phyloP scores from a whole-genome alignment of 2,113 vertebrate genomes.

The Hemiscyllium ocellatum region DNA sequence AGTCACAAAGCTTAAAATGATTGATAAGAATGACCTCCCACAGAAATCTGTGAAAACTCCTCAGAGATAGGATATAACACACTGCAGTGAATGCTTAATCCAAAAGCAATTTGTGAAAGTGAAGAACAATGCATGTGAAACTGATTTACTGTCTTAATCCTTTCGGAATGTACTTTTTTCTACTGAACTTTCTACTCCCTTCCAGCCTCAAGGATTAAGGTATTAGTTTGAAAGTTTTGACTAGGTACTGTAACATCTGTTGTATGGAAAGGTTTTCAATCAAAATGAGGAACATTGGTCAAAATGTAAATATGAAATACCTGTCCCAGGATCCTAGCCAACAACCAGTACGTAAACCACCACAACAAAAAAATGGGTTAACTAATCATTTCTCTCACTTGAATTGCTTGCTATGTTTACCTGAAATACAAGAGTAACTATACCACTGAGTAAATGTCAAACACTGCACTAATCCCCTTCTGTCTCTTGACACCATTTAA shows the following conservation, averaged over 20 bases:
- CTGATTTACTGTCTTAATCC: not conserved
- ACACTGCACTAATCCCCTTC: too few species aligned
- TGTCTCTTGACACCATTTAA: too few species aligned
- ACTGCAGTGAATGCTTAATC: not conserved
- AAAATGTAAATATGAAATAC: not conserved
- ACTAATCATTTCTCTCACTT: not conserved
- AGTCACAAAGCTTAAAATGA: not conserved
- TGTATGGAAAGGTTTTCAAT: not conserved
- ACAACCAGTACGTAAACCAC: not conserved
- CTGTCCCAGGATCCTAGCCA: not conserved
- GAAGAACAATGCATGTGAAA: not conserved
- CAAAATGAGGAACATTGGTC: not conserved
- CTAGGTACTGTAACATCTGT: not conserved
- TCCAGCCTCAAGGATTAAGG: not conserved
- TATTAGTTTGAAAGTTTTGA: not conserved
- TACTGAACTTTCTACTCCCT: not conserved
- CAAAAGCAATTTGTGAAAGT: not conserved
- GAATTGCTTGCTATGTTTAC: not conserved
- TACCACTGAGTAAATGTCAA: too few species aligned
- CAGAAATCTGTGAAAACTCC: not conserved
- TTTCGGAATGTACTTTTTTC: not conserved
- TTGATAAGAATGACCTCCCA: not conserved
- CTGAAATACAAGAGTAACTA: too few species aligned
- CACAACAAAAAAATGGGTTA: not conserved
- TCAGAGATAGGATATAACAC: not conserved